Conservation (phyloP, 2,888 invertebrate genomes). For the Lordiphosa fenestrarum region DNA sequence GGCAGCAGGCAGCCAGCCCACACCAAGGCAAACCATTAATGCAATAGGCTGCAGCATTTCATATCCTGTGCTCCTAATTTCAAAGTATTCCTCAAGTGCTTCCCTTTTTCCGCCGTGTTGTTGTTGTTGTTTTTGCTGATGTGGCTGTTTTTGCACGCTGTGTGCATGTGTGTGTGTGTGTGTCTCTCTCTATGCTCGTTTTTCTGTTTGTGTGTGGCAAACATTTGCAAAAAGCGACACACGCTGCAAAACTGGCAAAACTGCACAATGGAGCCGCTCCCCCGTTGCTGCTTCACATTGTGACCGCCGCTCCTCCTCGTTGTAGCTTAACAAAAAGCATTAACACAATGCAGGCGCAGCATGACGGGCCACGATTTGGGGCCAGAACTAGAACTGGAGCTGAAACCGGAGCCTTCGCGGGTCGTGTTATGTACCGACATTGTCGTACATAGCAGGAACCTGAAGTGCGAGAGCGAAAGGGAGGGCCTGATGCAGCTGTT, state of each 20-base stretch:
- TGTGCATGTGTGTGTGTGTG: constrained; percentile 12
- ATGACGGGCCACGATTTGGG: constrained; percentile 58
- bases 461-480: constrained; percentile 13
- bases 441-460: constrained; percentile 56
- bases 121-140: constrained; percentile 30
- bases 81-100: constrained; percentile 62
- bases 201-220: constrained; percentile 49
- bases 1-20: not conserved
- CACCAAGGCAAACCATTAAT: constrained; percentile 22
- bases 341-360: constrained; percentile 75
- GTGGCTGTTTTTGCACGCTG: constrained; percentile 18
- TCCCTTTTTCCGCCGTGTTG: constrained; percentile 19
- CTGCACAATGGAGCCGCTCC: constrained; percentile 56
- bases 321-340: constrained; percentile 74
- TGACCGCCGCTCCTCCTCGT: constrained; percentile 35
- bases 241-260: constrained; percentile 72
- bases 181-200: constrained; percentile 19
- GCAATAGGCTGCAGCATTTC: constrained; percentile 51
- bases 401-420: constrained; percentile 44
- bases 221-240: constrained; percentile 70
- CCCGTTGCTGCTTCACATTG: not conserved
- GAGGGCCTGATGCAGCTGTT: constrained; percentile 55
- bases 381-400: constrained; percentile 28
- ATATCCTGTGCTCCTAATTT: constrained; percentile 58
- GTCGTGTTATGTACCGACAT: constrained; percentile 72